Evolutionary conservation across 2,888 invertebrate genomes (phyloP).

Genomic region (Standfussiana lucernea): DNA sequence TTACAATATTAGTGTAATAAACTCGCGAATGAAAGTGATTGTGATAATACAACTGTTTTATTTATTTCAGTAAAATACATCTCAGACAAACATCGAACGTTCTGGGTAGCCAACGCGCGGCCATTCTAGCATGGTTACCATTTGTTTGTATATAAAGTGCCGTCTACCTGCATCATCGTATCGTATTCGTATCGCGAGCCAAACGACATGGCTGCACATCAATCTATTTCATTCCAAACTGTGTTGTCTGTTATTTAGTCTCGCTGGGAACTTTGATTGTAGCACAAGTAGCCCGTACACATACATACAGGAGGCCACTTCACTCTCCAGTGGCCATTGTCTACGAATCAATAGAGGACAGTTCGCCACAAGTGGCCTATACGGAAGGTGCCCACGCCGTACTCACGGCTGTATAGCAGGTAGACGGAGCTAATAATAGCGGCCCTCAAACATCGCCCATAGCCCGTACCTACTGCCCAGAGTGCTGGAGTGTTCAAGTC

Average conservation of each 20-base stretch:
- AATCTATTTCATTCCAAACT: not conserved
- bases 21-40: constrained; percentile 39
- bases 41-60: constrained; percentile 45
- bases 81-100: constrained; percentile 11
- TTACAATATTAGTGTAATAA: constrained; percentile 37
- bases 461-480: not conserved
- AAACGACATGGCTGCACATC: not conserved
- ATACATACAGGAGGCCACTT: not conserved
- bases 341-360: constrained; percentile 6
- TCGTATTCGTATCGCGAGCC: not conserved
- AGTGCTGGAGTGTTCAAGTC: not conserved
- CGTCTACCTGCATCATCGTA: not conserved
- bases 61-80: constrained; percentile 33
- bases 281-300: not conserved
- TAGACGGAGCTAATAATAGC: constrained; percentile 14
- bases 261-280: not conserved
- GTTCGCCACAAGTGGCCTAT: not conserved
- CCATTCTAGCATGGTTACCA: not conserved
- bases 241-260: not conserved
- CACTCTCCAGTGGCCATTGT: constrained; percentile 4
- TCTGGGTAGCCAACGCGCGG: not conserved
- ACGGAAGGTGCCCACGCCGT: not conserved
- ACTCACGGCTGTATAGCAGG: not conserved
- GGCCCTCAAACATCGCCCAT: not conserved
- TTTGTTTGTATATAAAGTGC: not conserved